Evolutionary conservation across 2,797 vertebrate genomes (phyloP).

Genomic region (Phoeniculus purpureus): DNA sequence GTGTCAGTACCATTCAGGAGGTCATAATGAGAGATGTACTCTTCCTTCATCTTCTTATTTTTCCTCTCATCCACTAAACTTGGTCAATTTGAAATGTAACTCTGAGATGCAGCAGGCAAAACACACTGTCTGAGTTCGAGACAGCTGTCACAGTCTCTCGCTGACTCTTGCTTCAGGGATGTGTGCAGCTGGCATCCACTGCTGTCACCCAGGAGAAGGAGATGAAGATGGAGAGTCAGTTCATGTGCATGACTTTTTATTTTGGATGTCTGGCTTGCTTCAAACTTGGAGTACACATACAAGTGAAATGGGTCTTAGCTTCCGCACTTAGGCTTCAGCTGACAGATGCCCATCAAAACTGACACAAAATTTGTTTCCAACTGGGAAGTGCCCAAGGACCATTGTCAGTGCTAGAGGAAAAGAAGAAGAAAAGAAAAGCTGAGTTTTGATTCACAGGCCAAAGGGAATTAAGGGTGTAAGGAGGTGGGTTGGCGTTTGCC

Average conservation of each 20-base stretch:
- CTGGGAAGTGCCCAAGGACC: not conserved
- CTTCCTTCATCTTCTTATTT: not conserved
- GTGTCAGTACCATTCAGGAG: not conserved
- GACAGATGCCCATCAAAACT: not conserved
- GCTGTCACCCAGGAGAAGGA: not conserved
- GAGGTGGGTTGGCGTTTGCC: not conserved
- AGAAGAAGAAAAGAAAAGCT: not conserved
- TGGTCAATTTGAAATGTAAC: not conserved
- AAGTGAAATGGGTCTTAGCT: not conserved
- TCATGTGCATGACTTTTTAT: not conserved
- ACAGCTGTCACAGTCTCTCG: not conserved
- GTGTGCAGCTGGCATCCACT: not conserved
- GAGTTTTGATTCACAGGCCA: not conserved
- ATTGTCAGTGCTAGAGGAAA: not conserved
- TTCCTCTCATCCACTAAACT: fast-evolving
- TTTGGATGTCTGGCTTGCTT: not conserved
- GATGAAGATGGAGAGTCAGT: not conserved
- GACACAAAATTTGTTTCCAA: not conserved
- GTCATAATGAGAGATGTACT: not conserved
- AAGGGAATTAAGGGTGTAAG: not conserved
- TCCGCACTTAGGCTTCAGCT: not conserved
- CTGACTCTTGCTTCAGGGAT: fast-evolving
- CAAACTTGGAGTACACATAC: not conserved
- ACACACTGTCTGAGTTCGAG: not conserved
- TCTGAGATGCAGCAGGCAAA: not conserved